Conservation (phyloP, 2,113 vertebrate species). For the Hiodon alosoides region DNA sequence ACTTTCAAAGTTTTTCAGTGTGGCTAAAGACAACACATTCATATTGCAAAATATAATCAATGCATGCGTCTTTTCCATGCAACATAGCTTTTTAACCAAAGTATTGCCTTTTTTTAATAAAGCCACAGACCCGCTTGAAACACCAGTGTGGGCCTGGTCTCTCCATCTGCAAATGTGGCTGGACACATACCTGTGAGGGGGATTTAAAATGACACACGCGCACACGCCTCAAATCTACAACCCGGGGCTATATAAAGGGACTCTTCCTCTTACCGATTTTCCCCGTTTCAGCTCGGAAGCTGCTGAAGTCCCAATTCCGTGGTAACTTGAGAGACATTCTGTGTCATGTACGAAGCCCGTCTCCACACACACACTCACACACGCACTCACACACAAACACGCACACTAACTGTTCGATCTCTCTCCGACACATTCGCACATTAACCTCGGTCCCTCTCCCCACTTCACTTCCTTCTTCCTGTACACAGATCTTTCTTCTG, state of each 20-base stretch:
- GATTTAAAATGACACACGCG: neutral
- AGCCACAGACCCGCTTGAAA: too few species aligned
- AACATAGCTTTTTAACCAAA: neutral
- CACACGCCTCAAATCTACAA: neutral
- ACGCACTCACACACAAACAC: constrained; percentile 29
- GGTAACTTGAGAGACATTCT: constrained; percentile 92
- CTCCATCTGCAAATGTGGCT: too few species aligned
- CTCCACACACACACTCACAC: constrained; percentile 28
- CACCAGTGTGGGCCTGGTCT: too few species aligned
- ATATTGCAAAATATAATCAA: neutral
- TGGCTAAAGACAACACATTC: too few species aligned
- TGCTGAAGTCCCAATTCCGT: constrained; percentile 87
- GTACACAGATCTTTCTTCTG: constrained; percentile 46
- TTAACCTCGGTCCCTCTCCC: constrained; percentile 17
- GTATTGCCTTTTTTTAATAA: neutral
- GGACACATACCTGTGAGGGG: neutral
- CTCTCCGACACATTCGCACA: constrained; percentile 18
- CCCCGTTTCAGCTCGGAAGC: constrained; percentile 71
- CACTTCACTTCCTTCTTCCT: constrained; percentile 69
- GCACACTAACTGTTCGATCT: constrained; percentile 7
- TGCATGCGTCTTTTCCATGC: too few species aligned
- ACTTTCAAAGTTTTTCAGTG: too few species aligned
- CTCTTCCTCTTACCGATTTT: constrained; percentile 74
- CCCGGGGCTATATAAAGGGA: neutral
- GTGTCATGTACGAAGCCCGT: constrained; percentile 41